Evolutionary conservation across 2,888 invertebrate genomes (phyloP).

Genomic region (Diadegma fenestrale): DNA sequence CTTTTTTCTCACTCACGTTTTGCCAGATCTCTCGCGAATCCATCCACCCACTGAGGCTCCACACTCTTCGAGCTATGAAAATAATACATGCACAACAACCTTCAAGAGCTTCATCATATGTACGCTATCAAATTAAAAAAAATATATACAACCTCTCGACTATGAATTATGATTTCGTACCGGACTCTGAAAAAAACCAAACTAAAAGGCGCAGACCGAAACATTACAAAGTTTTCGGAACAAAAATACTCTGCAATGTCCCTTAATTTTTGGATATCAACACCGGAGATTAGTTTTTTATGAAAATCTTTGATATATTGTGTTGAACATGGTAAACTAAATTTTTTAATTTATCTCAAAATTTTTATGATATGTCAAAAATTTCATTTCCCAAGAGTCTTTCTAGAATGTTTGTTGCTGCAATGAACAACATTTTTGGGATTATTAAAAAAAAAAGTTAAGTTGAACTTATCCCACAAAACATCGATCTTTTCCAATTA

Average conservation of each 20-base stretch:
- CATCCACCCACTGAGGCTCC: slow-evolving; percentile 40
- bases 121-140: not conserved
- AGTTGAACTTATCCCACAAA: too few species aligned
- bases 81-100: slow-evolving; percentile 31
- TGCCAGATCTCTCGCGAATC: slow-evolving; percentile 53
- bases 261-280: too few species aligned
- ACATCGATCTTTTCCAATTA: too few species aligned
- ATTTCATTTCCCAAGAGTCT: too few species aligned
- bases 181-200: not conserved
- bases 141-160: not conserved
- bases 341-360: too few species aligned
- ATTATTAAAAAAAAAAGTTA: too few species aligned
- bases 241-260: not conserved
- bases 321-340: too few species aligned
- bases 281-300: too few species aligned
- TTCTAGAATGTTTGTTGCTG: too few species aligned
- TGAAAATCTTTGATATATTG: too few species aligned
- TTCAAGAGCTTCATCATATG: slow-evolving; percentile 1
- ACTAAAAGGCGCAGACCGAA: not conserved
- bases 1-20: slow-evolving; percentile 62
- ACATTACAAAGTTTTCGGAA: not conserved
- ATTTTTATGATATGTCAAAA: too few species aligned
- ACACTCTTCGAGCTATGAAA: slow-evolving; percentile 41
- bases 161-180: not conserved
- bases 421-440: too few species aligned